These are phyloP conservation scores for Andrena hattorfiana DNA, from an alignment of 2,888 invertebrate species.

Conservation along the genomic window DNA sequence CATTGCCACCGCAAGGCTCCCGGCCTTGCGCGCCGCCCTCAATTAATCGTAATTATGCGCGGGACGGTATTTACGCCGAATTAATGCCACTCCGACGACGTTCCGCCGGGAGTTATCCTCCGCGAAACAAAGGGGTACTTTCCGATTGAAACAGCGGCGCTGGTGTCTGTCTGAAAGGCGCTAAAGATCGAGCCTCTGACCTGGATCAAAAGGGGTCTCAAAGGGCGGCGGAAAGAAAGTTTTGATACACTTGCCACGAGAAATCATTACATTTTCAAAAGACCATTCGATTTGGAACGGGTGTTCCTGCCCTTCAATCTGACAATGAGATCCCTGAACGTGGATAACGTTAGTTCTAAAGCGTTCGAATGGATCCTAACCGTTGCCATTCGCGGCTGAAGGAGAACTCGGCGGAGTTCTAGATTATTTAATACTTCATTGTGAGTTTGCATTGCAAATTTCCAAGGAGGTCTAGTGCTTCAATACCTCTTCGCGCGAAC, in stretches of 20 bases:
- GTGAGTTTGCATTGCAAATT: conserved; percentile 4
- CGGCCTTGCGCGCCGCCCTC: conserved; percentile 7
- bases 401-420: background rate
- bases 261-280: too few relatives aligned
- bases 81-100: background rate
- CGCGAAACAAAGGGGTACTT: background rate
- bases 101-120: background rate
- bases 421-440: background rate
- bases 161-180: too few relatives aligned
- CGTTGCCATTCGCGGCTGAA: background rate
- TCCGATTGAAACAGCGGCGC: background rate
- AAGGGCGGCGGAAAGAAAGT: too few relatives aligned
- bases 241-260: too few relatives aligned
- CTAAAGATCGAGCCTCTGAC: too few relatives aligned
- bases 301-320: too few relatives aligned
- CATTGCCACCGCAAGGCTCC: conserved; percentile 32
- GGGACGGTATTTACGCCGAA: background rate
- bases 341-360: too few relatives aligned
- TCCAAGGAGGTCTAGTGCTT: background rate
- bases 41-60: conserved; percentile 30
- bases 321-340: too few relatives aligned
- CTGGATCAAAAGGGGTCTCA: too few relatives aligned
- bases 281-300: too few relatives aligned
- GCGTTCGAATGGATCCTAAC: background rate
- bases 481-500: background rate